Percentiles rank a stretch among this genome's conserved stretches.
Evolutionary conservation across 2,888 invertebrate species (phyloP).

Genomic region (Ctena decussata): DNA sequence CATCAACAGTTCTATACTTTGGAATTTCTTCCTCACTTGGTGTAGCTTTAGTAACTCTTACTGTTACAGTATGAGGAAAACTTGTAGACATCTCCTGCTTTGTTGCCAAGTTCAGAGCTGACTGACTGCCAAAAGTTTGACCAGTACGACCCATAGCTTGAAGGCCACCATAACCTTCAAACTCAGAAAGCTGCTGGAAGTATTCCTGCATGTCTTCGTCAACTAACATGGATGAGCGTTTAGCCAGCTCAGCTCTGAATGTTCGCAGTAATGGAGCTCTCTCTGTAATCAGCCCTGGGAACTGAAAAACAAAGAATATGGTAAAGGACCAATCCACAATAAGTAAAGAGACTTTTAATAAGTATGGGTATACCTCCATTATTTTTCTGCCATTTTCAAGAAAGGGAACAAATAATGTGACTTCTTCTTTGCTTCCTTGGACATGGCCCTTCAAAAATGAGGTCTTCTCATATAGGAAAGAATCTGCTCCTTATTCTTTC

Average conservation of each 20-base stretch:
- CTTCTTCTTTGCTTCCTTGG: too few species aligned
- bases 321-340: too few species aligned
- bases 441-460: too few species aligned
- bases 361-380: too few species aligned
- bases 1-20: not conserved
- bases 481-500: too few species aligned
- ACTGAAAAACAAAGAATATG: conserved; percentile 68
- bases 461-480: too few species aligned
- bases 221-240: conserved; percentile 81
- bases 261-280: conserved; percentile 88
- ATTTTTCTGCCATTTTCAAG: too few species aligned
- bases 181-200: conserved; percentile 80
- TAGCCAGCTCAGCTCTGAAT: conserved; percentile 93
- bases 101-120: conserved; percentile 53
- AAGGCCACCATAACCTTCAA: conserved; percentile 77
- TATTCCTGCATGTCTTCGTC: conserved; percentile 83
- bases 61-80: conserved; percentile 25
- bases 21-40: not conserved
- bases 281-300: conserved; percentile 82
- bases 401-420: too few species aligned
- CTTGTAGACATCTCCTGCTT: conserved; percentile 3
- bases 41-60: conserved; percentile 12
- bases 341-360: too few species aligned
- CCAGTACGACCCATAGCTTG: conserved; percentile 70
- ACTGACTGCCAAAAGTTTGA: conserved; percentile 70